Percentiles rank a stretch among this genome's conserved stretches.
Conservation (phyloP, 2,113 vertebrate species). For the Piliocolobus tephrosceles region DNA sequence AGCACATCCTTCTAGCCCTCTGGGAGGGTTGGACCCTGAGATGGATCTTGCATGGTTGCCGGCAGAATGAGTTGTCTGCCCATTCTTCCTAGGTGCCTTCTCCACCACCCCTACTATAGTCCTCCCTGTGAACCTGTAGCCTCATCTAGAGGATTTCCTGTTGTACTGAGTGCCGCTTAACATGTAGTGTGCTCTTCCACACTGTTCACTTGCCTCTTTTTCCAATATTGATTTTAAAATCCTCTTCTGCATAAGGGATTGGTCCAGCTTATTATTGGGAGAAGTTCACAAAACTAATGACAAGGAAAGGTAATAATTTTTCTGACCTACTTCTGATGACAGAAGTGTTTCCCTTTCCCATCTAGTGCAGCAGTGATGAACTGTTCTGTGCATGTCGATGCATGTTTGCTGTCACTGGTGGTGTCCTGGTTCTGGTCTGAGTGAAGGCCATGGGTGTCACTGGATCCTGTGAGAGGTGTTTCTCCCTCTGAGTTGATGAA, state of each 20-base stretch:
- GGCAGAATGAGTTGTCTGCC: not conserved
- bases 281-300: slow-evolving; percentile 69
- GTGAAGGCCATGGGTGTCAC: not conserved
- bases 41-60: too few species aligned
- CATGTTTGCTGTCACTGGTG: not conserved
- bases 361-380: not conserved
- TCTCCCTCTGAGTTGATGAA: not conserved
- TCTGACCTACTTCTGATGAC: slow-evolving; percentile 42
- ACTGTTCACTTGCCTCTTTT: slow-evolving; percentile 63
- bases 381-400: not conserved
- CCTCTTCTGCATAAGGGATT: slow-evolving; percentile 40
- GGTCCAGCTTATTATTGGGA: slow-evolving; percentile 40
- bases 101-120: not conserved
- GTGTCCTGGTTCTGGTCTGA: not conserved
- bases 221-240: slow-evolving; percentile 52
- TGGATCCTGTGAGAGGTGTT: not conserved
- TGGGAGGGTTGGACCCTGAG: not conserved
- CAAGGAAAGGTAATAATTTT: slow-evolving; percentile 46
- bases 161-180: not conserved
- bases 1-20: not conserved
- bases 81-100: not conserved
- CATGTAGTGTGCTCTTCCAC: slow-evolving; percentile 63
- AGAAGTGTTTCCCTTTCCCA: not conserved
- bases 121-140: not conserved
- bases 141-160: slow-evolving; percentile 3